These are phyloP conservation scores for Ptychoptera contaminata DNA, from an alignment of 2,888 invertebrate genomes.

Conservation along the genomic window DNA sequence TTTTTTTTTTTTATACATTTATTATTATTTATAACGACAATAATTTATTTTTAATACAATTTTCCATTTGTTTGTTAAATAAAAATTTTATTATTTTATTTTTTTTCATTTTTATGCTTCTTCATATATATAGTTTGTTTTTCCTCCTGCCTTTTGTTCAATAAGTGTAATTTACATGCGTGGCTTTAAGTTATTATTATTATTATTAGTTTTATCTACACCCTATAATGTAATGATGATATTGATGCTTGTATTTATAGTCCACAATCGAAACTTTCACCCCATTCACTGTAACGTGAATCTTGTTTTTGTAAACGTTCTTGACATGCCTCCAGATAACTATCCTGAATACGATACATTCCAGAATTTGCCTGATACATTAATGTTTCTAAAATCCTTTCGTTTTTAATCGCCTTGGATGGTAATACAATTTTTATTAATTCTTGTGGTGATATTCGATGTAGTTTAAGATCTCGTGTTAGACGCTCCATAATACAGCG, in stretches of 20 bases:
- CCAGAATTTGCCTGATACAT: constrained; percentile 89
- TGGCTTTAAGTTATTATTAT: no score
- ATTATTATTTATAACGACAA: no score
- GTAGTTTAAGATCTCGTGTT: constrained; percentile 73
- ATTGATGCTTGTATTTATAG: constrained; percentile 38
- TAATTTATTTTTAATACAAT: no score
- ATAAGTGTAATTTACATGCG: no score
- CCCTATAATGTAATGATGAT: neutral
- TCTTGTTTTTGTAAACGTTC: constrained; percentile 77
- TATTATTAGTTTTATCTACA: no score
- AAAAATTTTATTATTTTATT: no score
- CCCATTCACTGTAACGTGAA: constrained; percentile 65
- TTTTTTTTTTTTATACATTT: no score
- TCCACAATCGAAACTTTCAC: constrained; percentile 61
- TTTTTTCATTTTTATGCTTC: no score
- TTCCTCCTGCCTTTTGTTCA: no score
- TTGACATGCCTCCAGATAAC: constrained; percentile 73
- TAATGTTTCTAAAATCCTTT: constrained; percentile 77
- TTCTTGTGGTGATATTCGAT: constrained; percentile 84
- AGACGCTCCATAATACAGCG: constrained; percentile 86
- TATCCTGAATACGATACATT: constrained; percentile 81
- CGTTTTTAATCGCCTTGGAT: constrained; percentile 84
- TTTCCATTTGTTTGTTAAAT: no score
- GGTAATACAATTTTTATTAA: constrained; percentile 84
- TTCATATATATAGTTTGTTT: no score